Evolutionary conservation across 1,140 invertebrate genomes (phyloP), one percentile per base, ranked within the genome.

Genomic region (Odontomachus brunneus): DNA sequence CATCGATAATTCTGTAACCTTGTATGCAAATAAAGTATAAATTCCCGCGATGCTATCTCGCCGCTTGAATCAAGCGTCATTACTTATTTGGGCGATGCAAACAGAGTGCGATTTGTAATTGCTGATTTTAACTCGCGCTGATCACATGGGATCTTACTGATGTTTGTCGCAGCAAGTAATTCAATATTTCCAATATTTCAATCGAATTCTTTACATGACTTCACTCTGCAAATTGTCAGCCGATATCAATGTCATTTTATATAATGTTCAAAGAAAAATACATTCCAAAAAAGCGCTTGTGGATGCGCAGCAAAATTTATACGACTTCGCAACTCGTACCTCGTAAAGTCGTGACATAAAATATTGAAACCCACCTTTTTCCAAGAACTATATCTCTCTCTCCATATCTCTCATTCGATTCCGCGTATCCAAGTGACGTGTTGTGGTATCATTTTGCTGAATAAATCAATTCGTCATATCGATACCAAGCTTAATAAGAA

Each of bases 131-230:
- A 24, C n/a, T n/a, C 57, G 1, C 14, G 15, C 11, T 44, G 19
- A 4, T 57, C 49, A 55, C 19, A 38, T 44, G 59, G 7, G 59
- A 73, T 59, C 19, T 44, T 59, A 44, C 24, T 9, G 3, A 1
- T 49, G 15, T 26, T 38, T 7, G 12, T 69, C 22, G 15, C 19
- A n/a, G 22, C 15, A 38, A 73, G 38, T 73, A 9, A 3, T 14
- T 38, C 24, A 29, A n/a, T n/a, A n/a, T n/a, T n/a, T n/a, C n/a
- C n/a, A n/a, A 24, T 15, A 26, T 74, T 74, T 74, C 48, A 60
- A 74, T 74, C 62, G 17, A 7, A 48, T 9, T 15, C 11, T 1
- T 24, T 33, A 33, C 53, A 57, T 12, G 71, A 74, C 1, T 44
- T 9, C 5, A 72, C 53, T 55, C 14, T 14, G n/a, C 22, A 48